Evolutionary conservation across 2,888 invertebrate genomes (phyloP), one percentile per base, ranked within the genome.

Genomic region (Cosmopolites sordidus): DNA sequence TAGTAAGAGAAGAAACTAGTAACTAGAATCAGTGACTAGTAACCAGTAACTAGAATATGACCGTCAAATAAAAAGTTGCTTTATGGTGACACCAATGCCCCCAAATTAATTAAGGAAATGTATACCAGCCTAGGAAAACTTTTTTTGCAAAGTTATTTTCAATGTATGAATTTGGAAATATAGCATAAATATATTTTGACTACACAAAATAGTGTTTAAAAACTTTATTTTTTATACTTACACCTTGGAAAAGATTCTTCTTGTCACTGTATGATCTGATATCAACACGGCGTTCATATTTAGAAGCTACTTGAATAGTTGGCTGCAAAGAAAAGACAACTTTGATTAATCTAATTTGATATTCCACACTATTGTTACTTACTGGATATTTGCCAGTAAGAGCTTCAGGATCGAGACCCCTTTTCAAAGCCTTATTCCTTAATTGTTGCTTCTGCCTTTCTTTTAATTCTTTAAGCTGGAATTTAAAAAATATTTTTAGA

Each of bases 401-500:
- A 75, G 94, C 93, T 80, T 94, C 93, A 62, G 93, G 93, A 81
- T 94, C 93, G 65, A 94, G 84, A 82, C 93, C 94, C 80, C 92
- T 93, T 81, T 94, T 94, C 74, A 91, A 81, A 75, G 94, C 93
- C 83, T 96, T 96, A 82, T 94, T 93, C 80, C 96, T 92, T 78
- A 95, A 84, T 79, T 96, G 95, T 78, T 95, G 94, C 79, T 96
- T 93, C 76, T 96, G 95, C 82, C 95, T 90, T 84, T 97, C 97
- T 81, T 94, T 94, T 81, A 97, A 83, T 81, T 97, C 96, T 88
- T 96, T 95, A 83, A 97, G 87, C 96, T 96, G 76, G 22, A 73
- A 73, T 33, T 62, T 64, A 60, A 61, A 44, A 16, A 51, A 63
- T 64, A 60, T 61, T 43, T 17, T 27, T 27, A 27, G 9, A 27